Conservation (phyloP, 2,113 vertebrate genomes). For the Arvicanthis niloticus region DNA sequence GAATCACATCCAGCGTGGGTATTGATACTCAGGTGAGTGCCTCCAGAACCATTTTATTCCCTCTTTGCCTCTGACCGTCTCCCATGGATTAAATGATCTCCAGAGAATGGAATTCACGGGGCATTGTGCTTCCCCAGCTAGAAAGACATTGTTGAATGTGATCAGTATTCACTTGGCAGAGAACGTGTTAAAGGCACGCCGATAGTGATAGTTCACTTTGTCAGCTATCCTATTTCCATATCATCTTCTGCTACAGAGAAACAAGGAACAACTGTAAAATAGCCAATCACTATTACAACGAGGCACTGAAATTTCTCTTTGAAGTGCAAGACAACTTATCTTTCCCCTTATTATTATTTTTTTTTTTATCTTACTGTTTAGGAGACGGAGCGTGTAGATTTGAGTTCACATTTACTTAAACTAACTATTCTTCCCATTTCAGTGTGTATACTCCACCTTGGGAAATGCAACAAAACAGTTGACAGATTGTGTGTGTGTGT, state of each 20-base stretch:
- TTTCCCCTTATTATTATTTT: neutral
- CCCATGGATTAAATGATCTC: neutral
- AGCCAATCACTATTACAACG: conserved; percentile 53
- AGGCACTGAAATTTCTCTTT: conserved; percentile 62
- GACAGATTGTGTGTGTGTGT: neutral
- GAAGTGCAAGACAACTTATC: conserved; percentile 38
- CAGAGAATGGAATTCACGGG: neutral
- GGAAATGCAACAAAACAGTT: conserved; percentile 27
- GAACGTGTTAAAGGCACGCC: conserved; percentile 22
- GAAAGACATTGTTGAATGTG: conserved; percentile 45
- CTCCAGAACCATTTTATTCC: conserved; percentile 18
- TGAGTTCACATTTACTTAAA: conserved; percentile 30
- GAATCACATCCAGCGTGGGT: neutral
- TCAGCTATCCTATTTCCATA: conserved; percentile 13
- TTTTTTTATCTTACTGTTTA: neutral
- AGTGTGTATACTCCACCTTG: conserved; percentile 41
- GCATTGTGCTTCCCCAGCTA: neutral
- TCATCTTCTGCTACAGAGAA: conserved; percentile 55
- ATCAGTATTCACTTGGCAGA: conserved; percentile 55
- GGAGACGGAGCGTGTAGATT: neutral
- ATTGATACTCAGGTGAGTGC: conserved; percentile 26
- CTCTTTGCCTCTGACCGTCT: neutral
- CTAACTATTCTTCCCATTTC: neutral
- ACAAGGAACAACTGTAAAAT: conserved; percentile 10
- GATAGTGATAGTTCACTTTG: conserved; percentile 9